Evolutionary conservation across 2,113 vertebrate genomes (phyloP), one percentile per base, ranked within the genome.

Genomic region (Egretta garzetta): DNA sequence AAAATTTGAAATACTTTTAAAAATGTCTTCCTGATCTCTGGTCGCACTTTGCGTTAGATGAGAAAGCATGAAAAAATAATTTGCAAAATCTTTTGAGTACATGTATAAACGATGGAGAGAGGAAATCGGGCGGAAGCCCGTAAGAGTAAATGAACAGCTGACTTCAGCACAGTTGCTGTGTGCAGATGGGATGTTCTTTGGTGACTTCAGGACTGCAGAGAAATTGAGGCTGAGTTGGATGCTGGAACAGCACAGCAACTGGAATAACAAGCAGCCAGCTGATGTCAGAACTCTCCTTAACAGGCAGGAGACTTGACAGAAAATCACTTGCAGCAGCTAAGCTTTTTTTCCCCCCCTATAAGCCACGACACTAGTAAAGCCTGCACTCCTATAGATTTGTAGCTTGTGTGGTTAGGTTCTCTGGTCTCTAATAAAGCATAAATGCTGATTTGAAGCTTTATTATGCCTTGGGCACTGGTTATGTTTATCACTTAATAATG

Each of bases 281-380:
- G 10, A 56, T 39, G 33, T 13, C 63, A 88, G 58, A 88, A 6
- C 20, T 79, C 12, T 68, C 16, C 5, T 72, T 56, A 67, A 35
- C 10, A 33, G 35, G 45, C 49, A 53, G 35, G 21, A 63, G 64
- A 16, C 15, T 20, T 81, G 11, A 59, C 56, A 68, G 58, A 90
- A 88, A 67, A 73, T 60, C 8, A 13, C 35, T 52, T 72, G 21
- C 26, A 76, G 62, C 49, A 70, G 55, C 47, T 30, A 11, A 75
- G 24, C 14, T 10, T 33, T 22, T 22, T 32, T 26, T 4, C 1
- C 24, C 50, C 12, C 24, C 3, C 21, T 1, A 0, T 30, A 68
- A 64, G 14, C 41, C 62, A 13, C 23, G 49, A 30, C 5, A 12
- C 39, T 39, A 8, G 35, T n/a, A 5, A 73, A 45, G 28, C 50